phyloP scores from a whole-genome alignment of 2,113 vertebrate species.

The Chionis minor region DNA sequence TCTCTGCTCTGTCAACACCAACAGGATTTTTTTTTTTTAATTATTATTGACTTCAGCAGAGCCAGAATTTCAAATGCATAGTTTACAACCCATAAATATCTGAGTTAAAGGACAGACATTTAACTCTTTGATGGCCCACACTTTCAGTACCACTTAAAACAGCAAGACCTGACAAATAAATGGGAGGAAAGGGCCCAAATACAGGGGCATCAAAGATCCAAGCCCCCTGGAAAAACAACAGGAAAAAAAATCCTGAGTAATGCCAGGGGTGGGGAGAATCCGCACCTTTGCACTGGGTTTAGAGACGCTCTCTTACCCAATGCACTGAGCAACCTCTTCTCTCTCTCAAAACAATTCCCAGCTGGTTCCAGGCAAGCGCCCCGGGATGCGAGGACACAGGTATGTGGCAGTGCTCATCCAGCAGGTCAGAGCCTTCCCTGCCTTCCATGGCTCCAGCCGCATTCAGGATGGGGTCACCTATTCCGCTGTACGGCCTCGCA shows the following conservation, averaged over 20 bases:
- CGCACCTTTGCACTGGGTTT: fast-evolving
- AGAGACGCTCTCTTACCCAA: not conserved
- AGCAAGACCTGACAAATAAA: not conserved
- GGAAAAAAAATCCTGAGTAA: not conserved
- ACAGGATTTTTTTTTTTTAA: not conserved
- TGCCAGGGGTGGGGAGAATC: fast-evolving
- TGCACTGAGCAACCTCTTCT: not conserved
- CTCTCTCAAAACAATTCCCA: too few relatives aligned
- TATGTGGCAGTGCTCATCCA: not conserved
- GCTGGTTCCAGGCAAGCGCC: not conserved
- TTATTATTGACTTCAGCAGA: not conserved
- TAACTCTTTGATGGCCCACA: not conserved
- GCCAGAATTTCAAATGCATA: not conserved
- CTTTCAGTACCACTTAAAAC: not conserved
- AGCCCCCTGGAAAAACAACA: not conserved
- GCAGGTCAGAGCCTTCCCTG: not conserved
- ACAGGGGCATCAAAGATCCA: not conserved
- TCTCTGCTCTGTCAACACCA: not conserved
- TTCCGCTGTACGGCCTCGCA: not conserved
- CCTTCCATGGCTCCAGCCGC: not conserved
- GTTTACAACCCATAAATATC: not conserved
- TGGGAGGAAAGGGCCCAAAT: not conserved
- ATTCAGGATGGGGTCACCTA: fast-evolving
- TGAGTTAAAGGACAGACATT: not conserved
- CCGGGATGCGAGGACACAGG: not conserved